These are phyloP conservation scores for Agriopis marginaria DNA, from an alignment of 2,888 invertebrate species.

Conservation along the genomic window DNA sequence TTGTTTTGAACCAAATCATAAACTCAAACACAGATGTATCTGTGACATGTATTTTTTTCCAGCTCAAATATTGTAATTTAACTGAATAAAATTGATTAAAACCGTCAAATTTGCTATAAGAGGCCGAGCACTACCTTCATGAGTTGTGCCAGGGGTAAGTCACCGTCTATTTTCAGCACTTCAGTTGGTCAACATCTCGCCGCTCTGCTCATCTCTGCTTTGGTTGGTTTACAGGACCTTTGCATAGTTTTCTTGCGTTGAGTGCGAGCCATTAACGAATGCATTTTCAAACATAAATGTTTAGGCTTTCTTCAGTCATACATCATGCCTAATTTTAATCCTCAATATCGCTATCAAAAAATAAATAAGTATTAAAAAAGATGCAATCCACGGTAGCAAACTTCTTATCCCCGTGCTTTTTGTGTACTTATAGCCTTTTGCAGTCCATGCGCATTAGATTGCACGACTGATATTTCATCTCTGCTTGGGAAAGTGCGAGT, in stretches of 20 bases:
- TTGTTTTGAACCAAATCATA: too few relatives aligned
- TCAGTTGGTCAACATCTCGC: too few relatives aligned
- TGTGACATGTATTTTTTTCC: too few relatives aligned
- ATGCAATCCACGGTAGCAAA: conserved; percentile 34
- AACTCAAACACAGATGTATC: too few relatives aligned
- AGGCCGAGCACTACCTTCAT: too few relatives aligned
- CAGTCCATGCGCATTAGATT: background rate
- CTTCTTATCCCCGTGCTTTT: conserved; percentile 21
- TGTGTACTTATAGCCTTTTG: conserved; percentile 4
- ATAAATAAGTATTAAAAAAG: conserved; percentile 16
- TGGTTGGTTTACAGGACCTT: background rate
- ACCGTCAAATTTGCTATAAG: too few relatives aligned
- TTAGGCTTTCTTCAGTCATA: conserved; percentile 9
- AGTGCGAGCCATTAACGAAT: conserved; percentile 13
- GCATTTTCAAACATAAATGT: background rate
- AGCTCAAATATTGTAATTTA: too few relatives aligned
- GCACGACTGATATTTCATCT: background rate
- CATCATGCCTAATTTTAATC: conserved; percentile 17
- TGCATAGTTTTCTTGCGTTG: conserved; percentile 4
- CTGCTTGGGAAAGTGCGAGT: too few relatives aligned
- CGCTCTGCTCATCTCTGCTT: too few relatives aligned
- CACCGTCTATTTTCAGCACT: too few relatives aligned
- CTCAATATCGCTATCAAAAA: conserved; percentile 34
- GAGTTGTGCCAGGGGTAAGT: too few relatives aligned
- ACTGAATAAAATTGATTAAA: too few relatives aligned